Evolutionary conservation across 2,888 invertebrate genomes (phyloP).

Genomic region (Melinaea marsaeus): DNA sequence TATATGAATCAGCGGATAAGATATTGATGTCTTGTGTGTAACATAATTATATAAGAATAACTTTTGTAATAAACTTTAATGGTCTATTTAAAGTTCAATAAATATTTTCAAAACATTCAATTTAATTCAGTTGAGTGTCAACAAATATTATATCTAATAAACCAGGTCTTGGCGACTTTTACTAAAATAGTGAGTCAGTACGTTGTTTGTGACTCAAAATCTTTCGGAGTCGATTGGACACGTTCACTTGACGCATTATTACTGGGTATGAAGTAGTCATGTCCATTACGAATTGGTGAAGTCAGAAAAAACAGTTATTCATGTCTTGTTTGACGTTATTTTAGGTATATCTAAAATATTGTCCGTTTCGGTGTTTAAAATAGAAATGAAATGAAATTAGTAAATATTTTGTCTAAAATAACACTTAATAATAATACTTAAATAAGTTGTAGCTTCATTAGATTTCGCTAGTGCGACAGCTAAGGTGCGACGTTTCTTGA

Average conservation of each 20-base stretch:
- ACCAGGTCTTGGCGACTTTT: constrained; percentile 16
- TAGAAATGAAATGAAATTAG: too few species aligned
- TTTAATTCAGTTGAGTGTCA: too few species aligned
- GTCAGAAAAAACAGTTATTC: background rate
- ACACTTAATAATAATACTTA: background rate
- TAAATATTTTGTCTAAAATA: background rate
- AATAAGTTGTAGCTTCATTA: constrained; percentile 3
- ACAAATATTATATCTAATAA: background rate
- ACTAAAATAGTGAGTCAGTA: constrained; percentile 14
- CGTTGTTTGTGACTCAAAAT: constrained; percentile 19
- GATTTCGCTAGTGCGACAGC: constrained; percentile 10
- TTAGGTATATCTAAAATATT: too few species aligned
- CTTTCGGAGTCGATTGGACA: constrained; percentile 15
- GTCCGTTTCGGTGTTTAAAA: too few species aligned
- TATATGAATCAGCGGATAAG: background rate
- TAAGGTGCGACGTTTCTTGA: constrained; percentile 40
- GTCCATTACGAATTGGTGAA: background rate
- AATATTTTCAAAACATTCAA: background rate
- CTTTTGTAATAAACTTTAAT: too few species aligned
- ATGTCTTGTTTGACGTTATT: background rate
- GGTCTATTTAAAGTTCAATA: background rate
- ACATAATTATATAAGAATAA: too few species aligned
- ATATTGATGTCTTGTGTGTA: too few species aligned
- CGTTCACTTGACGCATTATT: constrained; percentile 17
- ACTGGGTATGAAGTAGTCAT: background rate